Evolutionary conservation across 2,888 invertebrate genomes (phyloP).

Genomic region (Idaea biselata): DNA sequence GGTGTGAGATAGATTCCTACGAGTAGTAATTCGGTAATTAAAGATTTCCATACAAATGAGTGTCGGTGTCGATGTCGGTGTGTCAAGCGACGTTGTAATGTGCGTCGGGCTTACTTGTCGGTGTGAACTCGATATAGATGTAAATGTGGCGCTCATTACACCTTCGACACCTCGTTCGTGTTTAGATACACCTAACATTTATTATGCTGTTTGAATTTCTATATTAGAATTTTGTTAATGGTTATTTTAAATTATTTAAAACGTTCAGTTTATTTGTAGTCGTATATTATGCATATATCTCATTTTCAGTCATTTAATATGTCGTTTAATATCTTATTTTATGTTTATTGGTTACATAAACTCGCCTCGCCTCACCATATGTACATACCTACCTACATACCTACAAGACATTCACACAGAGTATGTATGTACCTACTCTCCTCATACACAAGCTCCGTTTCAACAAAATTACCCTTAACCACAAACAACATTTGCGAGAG

Average conservation of each 20-base stretch:
- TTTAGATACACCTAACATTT: slow-evolving; percentile 14
- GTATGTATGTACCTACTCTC: not conserved
- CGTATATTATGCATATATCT: not conserved
- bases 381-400: too few relatives aligned
- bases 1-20: not conserved
- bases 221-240: slow-evolving; percentile 5
- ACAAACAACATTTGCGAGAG: not conserved
- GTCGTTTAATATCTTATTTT: not conserved
- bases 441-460: not conserved
- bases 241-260: not conserved
- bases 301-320: not conserved
- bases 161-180: slow-evolving; percentile 24
- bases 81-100: slow-evolving; percentile 24
- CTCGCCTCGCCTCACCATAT: too few relatives aligned
- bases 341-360: too few relatives aligned
- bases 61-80: slow-evolving; percentile 8
- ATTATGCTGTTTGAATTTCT: slow-evolving; percentile 16
- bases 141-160: slow-evolving; percentile 39
- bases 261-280: not conserved
- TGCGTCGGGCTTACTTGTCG: slow-evolving; percentile 23
- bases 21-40: slow-evolving; percentile 31
- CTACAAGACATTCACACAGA: too few relatives aligned
- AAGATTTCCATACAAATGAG: slow-evolving; percentile 44
- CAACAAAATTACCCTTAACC: not conserved
- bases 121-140: slow-evolving; percentile 38